A percentile compares a stretch with the other conserved stretches of the same genome.
phyloP scores from a whole-genome alignment of 1,140 invertebrate genomes.

The Leptestheria dahalacensis region DNA sequence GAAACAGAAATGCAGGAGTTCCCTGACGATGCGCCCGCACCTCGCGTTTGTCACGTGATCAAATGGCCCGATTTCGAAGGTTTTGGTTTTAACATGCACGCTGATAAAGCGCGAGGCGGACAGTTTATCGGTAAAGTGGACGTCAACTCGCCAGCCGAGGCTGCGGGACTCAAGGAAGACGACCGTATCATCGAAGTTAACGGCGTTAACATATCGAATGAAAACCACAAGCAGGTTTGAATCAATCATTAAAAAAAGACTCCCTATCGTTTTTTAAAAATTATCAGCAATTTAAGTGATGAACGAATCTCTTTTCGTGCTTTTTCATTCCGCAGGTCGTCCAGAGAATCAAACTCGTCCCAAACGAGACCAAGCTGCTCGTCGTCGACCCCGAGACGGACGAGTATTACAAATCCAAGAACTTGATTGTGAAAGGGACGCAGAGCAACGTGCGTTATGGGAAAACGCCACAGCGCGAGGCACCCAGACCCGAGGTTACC shows the following conservation, averaged over 20 bases:
- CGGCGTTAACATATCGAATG: constrained; percentile 75
- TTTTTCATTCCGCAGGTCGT: constrained; percentile 45
- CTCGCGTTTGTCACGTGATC: constrained; percentile 64
- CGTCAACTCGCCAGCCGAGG: constrained; percentile 74
- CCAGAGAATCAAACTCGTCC: constrained; percentile 75
- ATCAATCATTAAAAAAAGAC: no score
- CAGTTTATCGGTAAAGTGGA: constrained; percentile 98
- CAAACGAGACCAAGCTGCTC: constrained; percentile 72
- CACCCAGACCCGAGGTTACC: constrained; percentile 14
- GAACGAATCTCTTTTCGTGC: neutral
- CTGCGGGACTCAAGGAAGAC: constrained; percentile 70
- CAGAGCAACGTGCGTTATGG: constrained; percentile 14
- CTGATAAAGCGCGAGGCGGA: constrained; percentile 69
- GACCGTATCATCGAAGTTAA: constrained; percentile 92
- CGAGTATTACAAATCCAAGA: constrained; percentile 49
- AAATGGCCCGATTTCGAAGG: constrained; percentile 90
- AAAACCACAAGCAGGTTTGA: constrained; percentile 87
- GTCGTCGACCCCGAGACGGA: constrained; percentile 71
- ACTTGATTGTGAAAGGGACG: constrained; percentile 41
- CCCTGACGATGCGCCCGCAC: constrained; percentile 17
- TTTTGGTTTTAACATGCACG: constrained; percentile 96
- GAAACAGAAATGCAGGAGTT: neutral
- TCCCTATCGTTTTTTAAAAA: no score
- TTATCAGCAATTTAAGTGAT: no score
- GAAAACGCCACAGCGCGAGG: constrained; percentile 23